Evolutionary conservation across 2,113 vertebrate species (phyloP).

Genomic region (Percopsis transmontana): DNA sequence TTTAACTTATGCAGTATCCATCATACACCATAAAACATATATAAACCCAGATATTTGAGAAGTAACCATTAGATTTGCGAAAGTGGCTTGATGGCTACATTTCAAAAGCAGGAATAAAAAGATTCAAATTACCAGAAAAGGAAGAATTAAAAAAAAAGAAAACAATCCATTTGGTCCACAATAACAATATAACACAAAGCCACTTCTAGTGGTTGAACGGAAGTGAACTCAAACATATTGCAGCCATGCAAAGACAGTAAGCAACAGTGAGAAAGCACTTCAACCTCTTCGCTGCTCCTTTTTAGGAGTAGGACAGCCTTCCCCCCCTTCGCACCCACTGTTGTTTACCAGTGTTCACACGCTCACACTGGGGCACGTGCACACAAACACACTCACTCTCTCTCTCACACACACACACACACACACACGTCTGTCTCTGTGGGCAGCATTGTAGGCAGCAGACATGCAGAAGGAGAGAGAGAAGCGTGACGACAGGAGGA

Average conservation of each 20-base stretch:
- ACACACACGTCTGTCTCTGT: slow-evolving; percentile 39
- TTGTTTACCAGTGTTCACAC: slow-evolving; percentile 53
- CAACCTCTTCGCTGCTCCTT: slow-evolving; percentile 38
- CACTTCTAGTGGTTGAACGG: slow-evolving; percentile 41
- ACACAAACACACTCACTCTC: slow-evolving; percentile 8
- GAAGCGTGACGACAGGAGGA: slow-evolving; percentile 51
- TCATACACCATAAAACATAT: slow-evolving; percentile 34
- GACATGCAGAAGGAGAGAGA: slow-evolving; percentile 76
- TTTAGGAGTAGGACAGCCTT: slow-evolving; percentile 33
- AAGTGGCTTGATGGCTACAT: slow-evolving; percentile 3
- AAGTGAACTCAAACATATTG: slow-evolving; percentile 54
- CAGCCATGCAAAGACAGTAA: slow-evolving; percentile 75
- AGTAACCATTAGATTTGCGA: slow-evolving; percentile 65
- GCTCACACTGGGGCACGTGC: slow-evolving; percentile 28
- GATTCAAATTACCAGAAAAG: background rate
- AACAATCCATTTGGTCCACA: slow-evolving; percentile 36
- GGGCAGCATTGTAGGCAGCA: slow-evolving; percentile 62
- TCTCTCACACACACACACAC: slow-evolving; percentile 1
- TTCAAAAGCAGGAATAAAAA: slow-evolving; percentile 13
- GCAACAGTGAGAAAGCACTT: slow-evolving; percentile 56
- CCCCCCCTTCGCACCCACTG: slow-evolving; percentile 56
- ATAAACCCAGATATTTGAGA: slow-evolving; percentile 42
- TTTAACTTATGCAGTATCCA: slow-evolving; percentile 40
- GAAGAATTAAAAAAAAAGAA: slow-evolving; percentile 58
- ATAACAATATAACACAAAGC: slow-evolving; percentile 40